Evolutionary conservation across 2,113 vertebrate species (phyloP).

Genomic region (Stegostoma tigrinum): DNA sequence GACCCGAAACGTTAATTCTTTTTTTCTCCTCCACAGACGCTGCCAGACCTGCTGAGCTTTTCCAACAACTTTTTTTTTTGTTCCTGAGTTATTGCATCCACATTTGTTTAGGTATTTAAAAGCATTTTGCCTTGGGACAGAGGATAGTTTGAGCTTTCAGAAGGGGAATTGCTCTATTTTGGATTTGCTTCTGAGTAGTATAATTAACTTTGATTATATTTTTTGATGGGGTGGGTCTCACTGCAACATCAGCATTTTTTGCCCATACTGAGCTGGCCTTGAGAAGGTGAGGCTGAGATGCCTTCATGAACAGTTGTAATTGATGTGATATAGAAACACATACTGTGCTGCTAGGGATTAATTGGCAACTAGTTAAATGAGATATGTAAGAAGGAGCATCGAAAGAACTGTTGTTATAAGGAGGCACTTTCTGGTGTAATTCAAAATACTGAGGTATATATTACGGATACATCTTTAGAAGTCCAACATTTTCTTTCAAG

Average conservation of each 20-base stretch:
- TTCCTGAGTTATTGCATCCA: no score
- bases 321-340: background rate
- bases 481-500: background rate
- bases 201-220: background rate
- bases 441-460: background rate
- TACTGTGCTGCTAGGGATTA: background rate
- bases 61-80: no score
- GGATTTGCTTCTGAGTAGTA: background rate
- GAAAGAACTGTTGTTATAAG: background rate
- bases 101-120: no score
- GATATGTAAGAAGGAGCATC: background rate
- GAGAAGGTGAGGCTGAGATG: background rate
- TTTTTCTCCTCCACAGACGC: no score
- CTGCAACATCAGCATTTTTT: background rate
- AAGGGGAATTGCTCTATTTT: background rate
- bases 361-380: background rate
- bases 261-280: background rate
- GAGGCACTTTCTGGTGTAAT: background rate
- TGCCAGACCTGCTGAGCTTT: no score
- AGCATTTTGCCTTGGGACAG: background rate
- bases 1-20: no score
- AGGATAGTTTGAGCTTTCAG: background rate
- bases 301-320: background rate
- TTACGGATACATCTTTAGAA: background rate
- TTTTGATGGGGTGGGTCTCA: background rate